Percentiles rank a stretch among this genome's conserved stretches.
These are phyloP conservation scores for Formica aserva DNA, from an alignment of 2,888 invertebrate species.

Conservation along the genomic window DNA sequence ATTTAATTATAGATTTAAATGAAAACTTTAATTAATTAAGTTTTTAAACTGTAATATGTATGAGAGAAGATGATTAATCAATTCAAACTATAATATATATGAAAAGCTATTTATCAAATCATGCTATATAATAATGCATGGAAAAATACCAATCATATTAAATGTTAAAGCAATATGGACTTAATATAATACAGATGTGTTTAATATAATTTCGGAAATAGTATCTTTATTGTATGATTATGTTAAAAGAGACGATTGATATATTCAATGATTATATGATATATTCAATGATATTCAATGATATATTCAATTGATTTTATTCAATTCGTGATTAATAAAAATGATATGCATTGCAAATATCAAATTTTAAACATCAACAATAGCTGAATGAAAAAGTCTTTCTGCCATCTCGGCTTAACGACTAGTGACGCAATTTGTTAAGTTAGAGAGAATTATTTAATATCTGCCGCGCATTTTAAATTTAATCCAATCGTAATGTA, in stretches of 20 bases:
- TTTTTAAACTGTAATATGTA: background rate
- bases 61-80: background rate
- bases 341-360: background rate
- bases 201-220: background rate
- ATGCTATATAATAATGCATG: background rate
- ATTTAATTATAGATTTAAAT: background rate
- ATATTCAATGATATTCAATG: too few relatives aligned
- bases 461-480: slow-evolving; percentile 16
- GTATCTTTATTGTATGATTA: background rate
- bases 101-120: slow-evolving; percentile 12
- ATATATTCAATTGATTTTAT: background rate
- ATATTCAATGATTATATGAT: too few relatives aligned
- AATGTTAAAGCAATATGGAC: slow-evolving; percentile 1
- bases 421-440: slow-evolving; percentile 1
- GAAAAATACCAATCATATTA: background rate
- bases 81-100: slow-evolving; percentile 11
- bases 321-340: slow-evolving; percentile 14
- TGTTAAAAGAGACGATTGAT: background rate
- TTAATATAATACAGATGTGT: background rate
- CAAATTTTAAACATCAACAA: background rate
- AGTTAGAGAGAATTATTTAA: background rate
- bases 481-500: slow-evolving; percentile 29
- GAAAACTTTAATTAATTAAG: background rate
- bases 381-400: background rate
- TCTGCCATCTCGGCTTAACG: background rate